Percentiles rank a stretch among this genome's conserved stretches.
Evolutionary conservation across 2,113 vertebrate genomes (phyloP).

Genomic region (Ptilonorhynchus violaceus): DNA sequence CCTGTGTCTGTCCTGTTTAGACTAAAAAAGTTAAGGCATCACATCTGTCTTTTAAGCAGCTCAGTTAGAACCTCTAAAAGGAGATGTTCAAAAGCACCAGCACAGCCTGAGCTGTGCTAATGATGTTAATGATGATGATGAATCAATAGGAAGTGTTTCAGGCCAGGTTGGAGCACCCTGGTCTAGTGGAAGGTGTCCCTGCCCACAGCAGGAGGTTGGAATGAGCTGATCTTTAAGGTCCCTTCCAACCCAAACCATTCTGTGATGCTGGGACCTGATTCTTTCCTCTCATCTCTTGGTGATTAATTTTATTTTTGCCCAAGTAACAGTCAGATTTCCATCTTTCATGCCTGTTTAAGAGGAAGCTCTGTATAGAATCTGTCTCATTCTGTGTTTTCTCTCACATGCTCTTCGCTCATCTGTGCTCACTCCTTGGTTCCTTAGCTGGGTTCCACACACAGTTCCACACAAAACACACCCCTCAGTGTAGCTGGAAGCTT

Average conservation of each 20-base stretch:
- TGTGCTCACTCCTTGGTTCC: background rate
- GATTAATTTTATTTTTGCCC: background rate
- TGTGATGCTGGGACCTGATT: background rate
- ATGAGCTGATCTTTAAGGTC: background rate
- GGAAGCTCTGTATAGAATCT: background rate
- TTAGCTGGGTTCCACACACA: background rate
- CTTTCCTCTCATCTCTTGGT: background rate
- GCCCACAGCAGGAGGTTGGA: background rate
- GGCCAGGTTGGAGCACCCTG: background rate
- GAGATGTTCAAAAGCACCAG: background rate
- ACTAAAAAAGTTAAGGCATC: background rate
- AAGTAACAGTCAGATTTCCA: background rate
- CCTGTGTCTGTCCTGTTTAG: background rate
- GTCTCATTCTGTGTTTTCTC: accelerated
- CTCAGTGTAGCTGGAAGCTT: background rate
- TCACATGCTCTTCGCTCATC: accelerated
- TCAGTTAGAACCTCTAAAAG: background rate
- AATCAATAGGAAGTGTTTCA: background rate
- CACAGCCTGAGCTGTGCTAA: background rate
- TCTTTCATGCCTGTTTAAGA: background rate
- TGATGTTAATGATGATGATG: background rate
- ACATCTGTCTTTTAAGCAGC: background rate
- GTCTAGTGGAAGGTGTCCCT: background rate
- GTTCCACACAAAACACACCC: background rate
- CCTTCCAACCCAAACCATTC: background rate